Evolutionary conservation across 2,797 vertebrate genomes (phyloP), one percentile per base, ranked within the genome.

Genomic region (Aselliscus stoliczkanus): DNA sequence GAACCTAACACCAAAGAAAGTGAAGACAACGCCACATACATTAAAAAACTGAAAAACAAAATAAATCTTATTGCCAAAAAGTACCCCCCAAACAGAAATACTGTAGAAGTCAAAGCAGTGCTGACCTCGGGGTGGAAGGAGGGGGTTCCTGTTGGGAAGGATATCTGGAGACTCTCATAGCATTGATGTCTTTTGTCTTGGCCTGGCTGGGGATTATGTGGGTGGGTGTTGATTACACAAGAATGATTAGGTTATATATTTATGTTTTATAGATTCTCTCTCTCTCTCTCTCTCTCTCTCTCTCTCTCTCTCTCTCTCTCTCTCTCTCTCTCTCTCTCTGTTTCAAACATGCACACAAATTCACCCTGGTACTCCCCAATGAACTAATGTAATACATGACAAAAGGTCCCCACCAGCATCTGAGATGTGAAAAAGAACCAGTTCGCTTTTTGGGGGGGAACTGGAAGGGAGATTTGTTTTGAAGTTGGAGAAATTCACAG

Each of bases 361-460:
- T 52, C 70, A 10, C 60, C 58, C 21, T 37, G 14, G 7, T 56
- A 12, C 70, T 65, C 70, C n/a, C 12, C 1, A 10, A 31, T 92
- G 60, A 47, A 47, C 54, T 42, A 14, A 27, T 7, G 39, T 42
- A 14, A 27, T 7, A 47, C 0, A 5, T 4, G 67, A 67, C 67
- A 4, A 7, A 7, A 54, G 12, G 2, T 31, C 47, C 27, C 0
- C 29, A 15, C 5, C 0, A 0, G 39, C 1, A 0, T 39, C 75
- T 25, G 31, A n/a, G 12, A 2, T 0, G 17, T 27, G 39, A 37
- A 2, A 1, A 76, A 72, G 72, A 80, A 54, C 27, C 50, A 6
- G 65, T 20, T 54, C 5, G 5, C 27, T 42, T 7, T 9, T 67
- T n/a, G n/a, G 27, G 29, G 58, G 64, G 76, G 50, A 92, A 20